phyloP scores from a whole-genome alignment of 2,888 invertebrate genomes.

The Eudemis profundana region DNA sequence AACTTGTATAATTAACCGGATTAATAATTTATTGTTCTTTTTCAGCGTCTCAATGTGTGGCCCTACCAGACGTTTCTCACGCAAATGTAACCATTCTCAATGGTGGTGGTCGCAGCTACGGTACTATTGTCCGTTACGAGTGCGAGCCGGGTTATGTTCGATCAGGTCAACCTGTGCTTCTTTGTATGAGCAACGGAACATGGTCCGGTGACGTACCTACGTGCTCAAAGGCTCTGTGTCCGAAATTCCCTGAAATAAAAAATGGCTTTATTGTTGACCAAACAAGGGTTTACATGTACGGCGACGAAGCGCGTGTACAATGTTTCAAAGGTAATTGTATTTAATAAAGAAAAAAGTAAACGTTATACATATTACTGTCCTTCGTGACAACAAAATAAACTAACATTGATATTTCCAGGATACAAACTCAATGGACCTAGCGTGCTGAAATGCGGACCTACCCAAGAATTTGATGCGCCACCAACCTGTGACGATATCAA shows the following conservation, averaged over 20 bases:
- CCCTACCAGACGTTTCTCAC: slow-evolving; percentile 93
- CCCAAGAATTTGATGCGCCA: slow-evolving; percentile 92
- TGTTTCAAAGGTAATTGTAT: slow-evolving; percentile 88
- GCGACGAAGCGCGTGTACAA: slow-evolving; percentile 96
- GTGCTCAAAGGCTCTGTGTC: slow-evolving; percentile 91
- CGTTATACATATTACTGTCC: background rate
- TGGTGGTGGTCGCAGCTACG: slow-evolving; percentile 96
- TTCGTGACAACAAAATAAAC: background rate
- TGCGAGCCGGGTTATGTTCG: slow-evolving; percentile 96
- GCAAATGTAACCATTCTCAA: slow-evolving; percentile 94
- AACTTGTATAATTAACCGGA: background rate
- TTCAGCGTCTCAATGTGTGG: slow-evolving; percentile 95
- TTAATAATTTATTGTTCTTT: slow-evolving; percentile 46
- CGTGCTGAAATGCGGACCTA: slow-evolving; percentile 93
- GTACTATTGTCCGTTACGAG: slow-evolving; percentile 96
- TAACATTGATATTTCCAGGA: slow-evolving; percentile 75
- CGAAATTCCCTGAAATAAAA: slow-evolving; percentile 91
- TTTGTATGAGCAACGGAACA: slow-evolving; percentile 98
- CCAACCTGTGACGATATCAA: slow-evolving; percentile 97
- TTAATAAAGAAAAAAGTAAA: background rate
- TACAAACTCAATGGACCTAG: slow-evolving; percentile 94
- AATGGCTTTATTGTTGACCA: slow-evolving; percentile 95
- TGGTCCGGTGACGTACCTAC: slow-evolving; percentile 97
- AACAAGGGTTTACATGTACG: slow-evolving; percentile 91
- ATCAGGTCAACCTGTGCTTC: slow-evolving; percentile 94